phyloP scores from a whole-genome alignment of 1,140 invertebrate genomes.

The Caerostris darwini region DNA sequence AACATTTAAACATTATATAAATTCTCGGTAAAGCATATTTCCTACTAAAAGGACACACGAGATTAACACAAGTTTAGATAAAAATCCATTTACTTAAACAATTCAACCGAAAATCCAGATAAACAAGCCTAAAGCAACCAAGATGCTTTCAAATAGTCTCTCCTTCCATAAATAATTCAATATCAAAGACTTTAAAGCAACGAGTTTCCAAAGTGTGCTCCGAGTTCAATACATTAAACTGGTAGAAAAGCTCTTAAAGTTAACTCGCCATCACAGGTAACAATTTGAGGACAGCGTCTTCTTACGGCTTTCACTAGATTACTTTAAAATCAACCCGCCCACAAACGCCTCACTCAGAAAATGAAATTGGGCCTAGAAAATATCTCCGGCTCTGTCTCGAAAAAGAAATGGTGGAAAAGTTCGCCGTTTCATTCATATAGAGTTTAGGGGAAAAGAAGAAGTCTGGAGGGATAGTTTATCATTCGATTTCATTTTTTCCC shows the following conservation, averaged over 20 bases:
- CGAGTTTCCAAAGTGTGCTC: neutral
- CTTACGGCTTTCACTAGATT: too few relatives aligned
- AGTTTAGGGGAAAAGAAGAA: neutral
- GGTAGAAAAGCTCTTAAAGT: neutral
- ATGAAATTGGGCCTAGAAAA: neutral
- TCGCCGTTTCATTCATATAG: neutral
- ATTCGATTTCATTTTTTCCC: neutral
- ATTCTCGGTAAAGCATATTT: too few relatives aligned
- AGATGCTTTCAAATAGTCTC: neutral
- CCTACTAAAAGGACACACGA: too few relatives aligned
- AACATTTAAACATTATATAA: too few relatives aligned
- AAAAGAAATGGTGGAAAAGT: neutral
- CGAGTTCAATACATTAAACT: neutral
- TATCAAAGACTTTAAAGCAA: neutral
- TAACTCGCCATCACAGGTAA: neutral
- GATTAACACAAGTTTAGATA: too few relatives aligned
- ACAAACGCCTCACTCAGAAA: too few relatives aligned
- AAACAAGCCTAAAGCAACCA: neutral
- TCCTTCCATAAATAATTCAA: slow-evolving; percentile 4
- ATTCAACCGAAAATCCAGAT: neutral
- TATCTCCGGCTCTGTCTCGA: neutral
- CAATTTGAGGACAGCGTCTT: neutral
- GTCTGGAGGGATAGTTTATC: neutral
- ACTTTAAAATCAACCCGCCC: too few relatives aligned
- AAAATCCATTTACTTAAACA: too few relatives aligned